Conservation (phyloP, 2,797 vertebrate species). For the Galaxias olidus region DNA sequence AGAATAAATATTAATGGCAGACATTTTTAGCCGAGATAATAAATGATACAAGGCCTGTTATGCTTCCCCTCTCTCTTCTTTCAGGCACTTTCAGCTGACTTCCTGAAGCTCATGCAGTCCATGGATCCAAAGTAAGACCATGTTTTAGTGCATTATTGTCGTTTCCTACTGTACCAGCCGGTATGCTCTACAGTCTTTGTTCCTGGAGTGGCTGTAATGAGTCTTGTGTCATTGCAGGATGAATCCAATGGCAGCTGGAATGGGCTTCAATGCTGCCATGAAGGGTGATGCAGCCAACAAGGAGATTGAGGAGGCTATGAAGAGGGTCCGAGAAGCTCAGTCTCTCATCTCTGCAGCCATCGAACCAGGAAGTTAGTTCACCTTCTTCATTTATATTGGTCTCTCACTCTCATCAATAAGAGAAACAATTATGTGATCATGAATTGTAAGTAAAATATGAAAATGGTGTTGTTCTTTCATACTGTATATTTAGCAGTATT, state of each 20-base stretch:
- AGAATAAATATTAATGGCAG: background rate
- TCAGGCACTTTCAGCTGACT: constrained; percentile 93
- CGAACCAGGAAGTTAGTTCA: constrained; percentile 88
- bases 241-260: constrained; percentile 91
- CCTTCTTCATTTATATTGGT: too few relatives aligned
- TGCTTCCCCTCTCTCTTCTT: background rate
- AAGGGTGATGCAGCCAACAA: constrained; percentile 94
- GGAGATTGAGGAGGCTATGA: constrained; percentile 99
- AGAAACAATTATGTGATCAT: too few relatives aligned
- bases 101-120: constrained; percentile 97
- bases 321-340: constrained; percentile 95
- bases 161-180: background rate
- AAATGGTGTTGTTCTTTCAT: too few relatives aligned
- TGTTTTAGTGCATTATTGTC: background rate
- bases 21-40: background rate
- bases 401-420: too few relatives aligned
- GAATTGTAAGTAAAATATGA: too few relatives aligned
- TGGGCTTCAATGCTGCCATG: constrained; percentile 86
- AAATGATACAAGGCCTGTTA: rapidly evolving
- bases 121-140: constrained; percentile 96
- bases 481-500: too few relatives aligned
- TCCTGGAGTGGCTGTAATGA: background rate
- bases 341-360: constrained; percentile 97
- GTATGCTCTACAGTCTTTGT: background rate
- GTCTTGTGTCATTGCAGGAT: constrained; percentile 74